Conservation (phyloP, 2,113 vertebrate species). For the Embiotoca jacksoni region DNA sequence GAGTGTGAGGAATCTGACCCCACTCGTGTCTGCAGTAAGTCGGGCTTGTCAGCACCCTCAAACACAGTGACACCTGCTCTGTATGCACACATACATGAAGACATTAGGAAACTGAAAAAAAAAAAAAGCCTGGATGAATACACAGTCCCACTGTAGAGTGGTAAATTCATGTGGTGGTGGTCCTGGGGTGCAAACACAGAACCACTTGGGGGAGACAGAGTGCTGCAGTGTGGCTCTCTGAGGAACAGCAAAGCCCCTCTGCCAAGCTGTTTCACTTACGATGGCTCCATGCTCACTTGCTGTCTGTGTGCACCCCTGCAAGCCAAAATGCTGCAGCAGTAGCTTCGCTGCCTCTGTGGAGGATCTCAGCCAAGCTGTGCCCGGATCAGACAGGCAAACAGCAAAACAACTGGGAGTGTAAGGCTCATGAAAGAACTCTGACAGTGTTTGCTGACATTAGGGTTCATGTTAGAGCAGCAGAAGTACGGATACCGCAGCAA, state of each 20-base stretch:
- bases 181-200: conserved; percentile 24
- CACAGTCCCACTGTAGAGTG: neutral
- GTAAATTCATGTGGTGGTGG: neutral
- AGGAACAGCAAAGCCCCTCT: conserved; percentile 42
- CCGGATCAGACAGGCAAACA: conserved; percentile 27
- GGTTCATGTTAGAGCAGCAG: conserved; percentile 4
- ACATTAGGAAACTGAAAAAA: conserved; percentile 12
- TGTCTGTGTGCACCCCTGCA: conserved; percentile 21
- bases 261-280: conserved; percentile 27
- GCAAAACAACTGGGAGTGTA: neutral
- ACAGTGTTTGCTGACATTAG: neutral
- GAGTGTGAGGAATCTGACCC: conserved; percentile 41
- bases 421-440: conserved; percentile 5
- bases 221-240: conserved; percentile 62
- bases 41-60: conserved; percentile 36
- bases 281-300: conserved; percentile 27
- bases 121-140: neutral
- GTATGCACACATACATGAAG: conserved; percentile 20
- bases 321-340: conserved; percentile 47
- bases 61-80: conserved; percentile 7
- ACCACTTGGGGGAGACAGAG: conserved; percentile 83
- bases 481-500: neutral
- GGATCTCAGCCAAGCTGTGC: conserved; percentile 18
- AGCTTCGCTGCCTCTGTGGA: neutral
- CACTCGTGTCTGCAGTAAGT: conserved; percentile 17